These are phyloP conservation scores for Anarsia innoxiella DNA, from an alignment of 2,888 invertebrate species.

Conservation along the genomic window DNA sequence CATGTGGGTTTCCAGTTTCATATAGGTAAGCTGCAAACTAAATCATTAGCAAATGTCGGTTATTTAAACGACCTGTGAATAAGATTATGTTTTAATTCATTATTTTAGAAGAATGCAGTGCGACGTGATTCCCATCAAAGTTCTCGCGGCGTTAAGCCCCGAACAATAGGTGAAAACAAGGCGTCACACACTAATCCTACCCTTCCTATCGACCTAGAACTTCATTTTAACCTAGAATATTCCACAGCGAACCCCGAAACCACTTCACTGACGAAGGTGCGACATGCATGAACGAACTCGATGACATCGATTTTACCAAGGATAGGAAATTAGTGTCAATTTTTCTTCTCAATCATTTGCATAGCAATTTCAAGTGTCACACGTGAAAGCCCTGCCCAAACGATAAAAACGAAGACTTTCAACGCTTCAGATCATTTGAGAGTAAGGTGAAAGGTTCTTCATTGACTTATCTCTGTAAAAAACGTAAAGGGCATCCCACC, in stretches of 20 bases:
- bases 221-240: conserved; percentile 34
- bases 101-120: conserved; percentile 39
- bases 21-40: too few species aligned
- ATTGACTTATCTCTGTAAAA: conserved; percentile 35
- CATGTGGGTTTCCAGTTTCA: too few species aligned
- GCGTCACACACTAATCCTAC: conserved; percentile 31
- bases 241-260: conserved; percentile 29
- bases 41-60: too few species aligned
- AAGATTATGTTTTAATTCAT: too few species aligned
- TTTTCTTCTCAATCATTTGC: conserved; percentile 28
- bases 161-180: conserved; percentile 65
- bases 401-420: conserved; percentile 21
- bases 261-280: conserved; percentile 37
- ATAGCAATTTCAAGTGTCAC: conserved; percentile 12
- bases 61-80: too few species aligned
- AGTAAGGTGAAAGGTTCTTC: conserved; percentile 21
- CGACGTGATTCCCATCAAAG: conserved; percentile 38
- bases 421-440: conserved; percentile 15
- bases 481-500: conserved; percentile 73
- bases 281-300: conserved; percentile 60
- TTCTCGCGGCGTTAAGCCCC: conserved; percentile 37
- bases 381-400: conserved; percentile 3
- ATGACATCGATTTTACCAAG: conserved; percentile 57
- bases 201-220: conserved; percentile 38
- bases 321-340: conserved; percentile 33